Conservation (phyloP, 35 echinoderm and acorn worm species). For the Amphiura filiformis region DNA sequence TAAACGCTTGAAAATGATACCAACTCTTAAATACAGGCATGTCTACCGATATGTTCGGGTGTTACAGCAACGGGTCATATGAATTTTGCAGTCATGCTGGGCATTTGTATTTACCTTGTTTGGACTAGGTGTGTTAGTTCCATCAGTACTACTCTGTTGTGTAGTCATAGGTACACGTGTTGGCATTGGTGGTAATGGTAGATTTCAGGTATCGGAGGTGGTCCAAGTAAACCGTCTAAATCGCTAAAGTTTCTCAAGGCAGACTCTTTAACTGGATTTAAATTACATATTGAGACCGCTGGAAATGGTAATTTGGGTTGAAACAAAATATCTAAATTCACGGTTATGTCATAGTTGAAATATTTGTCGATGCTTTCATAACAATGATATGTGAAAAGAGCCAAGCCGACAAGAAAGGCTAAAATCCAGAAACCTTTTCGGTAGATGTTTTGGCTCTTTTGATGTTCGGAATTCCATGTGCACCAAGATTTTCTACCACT, state of each 20-base stretch:
- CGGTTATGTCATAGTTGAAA: conserved; percentile 36
- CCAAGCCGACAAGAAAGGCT: conserved; percentile 47
- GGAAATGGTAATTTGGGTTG: conserved; percentile 39
- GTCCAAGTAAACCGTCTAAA: no score
- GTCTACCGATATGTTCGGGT: no score
- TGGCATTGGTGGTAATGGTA: no score
- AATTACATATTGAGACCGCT: conserved; percentile 83
- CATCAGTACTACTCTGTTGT: no score
- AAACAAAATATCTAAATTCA: conserved; percentile 50
- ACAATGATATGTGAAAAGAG: conserved; percentile 36
- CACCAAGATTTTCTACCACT: conserved; percentile 24
- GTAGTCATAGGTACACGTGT: no score
- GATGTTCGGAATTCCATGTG: conserved; percentile 86
- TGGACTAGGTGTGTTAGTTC: no score
- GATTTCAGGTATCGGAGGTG: no score
- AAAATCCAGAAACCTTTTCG: conserved; percentile 54
- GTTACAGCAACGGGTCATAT: no score
- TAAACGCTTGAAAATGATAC: no score
- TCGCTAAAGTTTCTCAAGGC: not conserved
- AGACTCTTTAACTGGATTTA: conserved; percentile 55
- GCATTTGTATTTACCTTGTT: no score
- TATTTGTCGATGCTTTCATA: conserved; percentile 24
- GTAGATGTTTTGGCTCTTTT: conserved; percentile 20
- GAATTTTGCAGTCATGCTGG: no score
- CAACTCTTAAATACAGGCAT: no score